These are phyloP conservation scores for Aythya baeri DNA, from an alignment of 2,113 vertebrate species.

Conservation along the genomic window DNA sequence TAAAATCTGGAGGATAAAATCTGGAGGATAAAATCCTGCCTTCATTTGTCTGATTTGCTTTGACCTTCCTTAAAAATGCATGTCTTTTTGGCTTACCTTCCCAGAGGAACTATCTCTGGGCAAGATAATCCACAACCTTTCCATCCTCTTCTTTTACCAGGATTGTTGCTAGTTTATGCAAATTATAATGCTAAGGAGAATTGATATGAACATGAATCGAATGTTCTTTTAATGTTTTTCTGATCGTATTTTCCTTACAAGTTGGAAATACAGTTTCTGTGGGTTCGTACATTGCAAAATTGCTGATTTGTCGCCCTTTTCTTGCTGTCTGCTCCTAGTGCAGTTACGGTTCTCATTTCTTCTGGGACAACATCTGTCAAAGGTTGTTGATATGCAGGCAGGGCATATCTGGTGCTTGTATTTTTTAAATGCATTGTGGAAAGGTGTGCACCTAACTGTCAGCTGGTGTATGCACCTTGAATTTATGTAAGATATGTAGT, in stretches of 20 bases:
- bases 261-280: background rate
- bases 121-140: background rate
- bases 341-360: background rate
- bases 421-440: background rate
- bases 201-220: background rate
- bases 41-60: background rate
- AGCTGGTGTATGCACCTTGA: background rate
- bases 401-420: background rate
- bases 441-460: background rate
- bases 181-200: background rate
- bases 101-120: background rate
- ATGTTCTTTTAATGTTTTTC: background rate
- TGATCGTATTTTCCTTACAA: background rate
- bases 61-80: background rate
- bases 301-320: background rate
- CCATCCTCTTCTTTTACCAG: background rate
- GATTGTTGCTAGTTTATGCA: background rate
- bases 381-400: background rate
- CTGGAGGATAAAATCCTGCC: background rate
- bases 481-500: background rate
- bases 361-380: background rate
- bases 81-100: background rate
- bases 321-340: background rate
- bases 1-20: background rate
- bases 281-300: background rate